A percentile compares a stretch with the other conserved stretches of the same genome.
Evolutionary conservation across 2,113 vertebrate species (phyloP).

Genomic region (Rutilus rutilus): DNA sequence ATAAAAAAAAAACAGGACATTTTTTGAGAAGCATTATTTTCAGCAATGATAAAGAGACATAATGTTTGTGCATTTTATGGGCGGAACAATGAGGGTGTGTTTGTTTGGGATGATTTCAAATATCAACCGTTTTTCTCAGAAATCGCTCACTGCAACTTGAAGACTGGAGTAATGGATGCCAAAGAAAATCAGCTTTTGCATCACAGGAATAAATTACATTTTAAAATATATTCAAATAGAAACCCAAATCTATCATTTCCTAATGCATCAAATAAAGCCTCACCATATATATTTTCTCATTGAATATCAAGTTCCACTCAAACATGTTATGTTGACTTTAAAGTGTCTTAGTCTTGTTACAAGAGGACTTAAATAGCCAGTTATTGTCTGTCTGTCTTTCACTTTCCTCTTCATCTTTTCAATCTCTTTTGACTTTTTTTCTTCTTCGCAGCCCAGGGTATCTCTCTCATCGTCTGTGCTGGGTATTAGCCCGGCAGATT

Average conservation of each 20-base stretch:
- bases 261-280: background rate
- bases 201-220: background rate
- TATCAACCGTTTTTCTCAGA: no score
- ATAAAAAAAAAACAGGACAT: no score
- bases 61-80: no score
- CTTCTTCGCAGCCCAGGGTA: background rate
- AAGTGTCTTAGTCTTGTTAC: background rate
- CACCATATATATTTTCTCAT: background rate
- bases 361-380: conserved; percentile 20
- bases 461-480: conserved; percentile 47
- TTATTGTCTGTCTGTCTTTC: background rate
- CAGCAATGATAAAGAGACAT: no score
- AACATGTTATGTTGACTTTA: background rate
- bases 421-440: conserved; percentile 14
- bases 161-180: background rate
- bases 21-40: no score
- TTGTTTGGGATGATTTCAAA: no score
- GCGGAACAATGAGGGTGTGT: no score
- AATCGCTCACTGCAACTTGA: no score
- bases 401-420: background rate
- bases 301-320: background rate
- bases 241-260: background rate
- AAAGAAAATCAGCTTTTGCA: background rate
- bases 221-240: background rate
- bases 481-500: conserved; percentile 35